Conservation (phyloP, 1,140 invertebrate genomes). For the Lanistes nyassanus region DNA sequence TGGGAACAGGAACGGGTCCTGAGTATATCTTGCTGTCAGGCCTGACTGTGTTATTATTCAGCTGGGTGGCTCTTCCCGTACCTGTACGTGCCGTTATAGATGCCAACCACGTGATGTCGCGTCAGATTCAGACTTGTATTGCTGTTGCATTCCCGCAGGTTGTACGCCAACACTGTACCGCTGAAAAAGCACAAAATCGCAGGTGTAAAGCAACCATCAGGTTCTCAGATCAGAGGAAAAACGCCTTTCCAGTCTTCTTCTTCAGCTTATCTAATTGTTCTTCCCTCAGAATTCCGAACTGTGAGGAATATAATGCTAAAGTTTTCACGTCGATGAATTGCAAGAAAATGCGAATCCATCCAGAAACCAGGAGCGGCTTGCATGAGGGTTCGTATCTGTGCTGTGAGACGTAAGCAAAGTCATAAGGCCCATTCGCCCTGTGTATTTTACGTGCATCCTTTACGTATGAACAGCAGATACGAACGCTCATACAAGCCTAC, state of each 20-base stretch:
- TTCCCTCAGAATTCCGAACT: not conserved
- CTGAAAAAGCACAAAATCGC: not conserved
- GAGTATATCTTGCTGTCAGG: too few species aligned
- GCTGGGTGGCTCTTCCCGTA: too few species aligned
- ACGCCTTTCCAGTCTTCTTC: not conserved
- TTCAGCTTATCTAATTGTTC: not conserved
- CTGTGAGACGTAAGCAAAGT: too few species aligned
- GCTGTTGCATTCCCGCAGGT: not conserved
- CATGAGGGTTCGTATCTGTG: too few species aligned
- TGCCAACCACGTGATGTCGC: conserved; percentile 39
- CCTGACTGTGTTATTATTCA: too few species aligned
- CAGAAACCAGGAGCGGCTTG: too few species aligned
- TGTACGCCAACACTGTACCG: not conserved
- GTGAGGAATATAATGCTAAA: not conserved
- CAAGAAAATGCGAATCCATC: not conserved
- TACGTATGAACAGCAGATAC: too few species aligned
- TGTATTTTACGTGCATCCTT: too few species aligned
- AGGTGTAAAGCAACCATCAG: not conserved
- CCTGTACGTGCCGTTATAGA: conserved; percentile 44
- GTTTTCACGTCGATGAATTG: not conserved
- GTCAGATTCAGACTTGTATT: conserved; percentile 32
- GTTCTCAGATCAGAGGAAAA: not conserved
- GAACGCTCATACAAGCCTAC: too few species aligned
- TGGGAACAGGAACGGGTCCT: too few species aligned
- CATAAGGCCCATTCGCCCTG: too few species aligned